Conservation (phyloP, 1,140 invertebrate species). For the Lucilia sericata region DNA sequence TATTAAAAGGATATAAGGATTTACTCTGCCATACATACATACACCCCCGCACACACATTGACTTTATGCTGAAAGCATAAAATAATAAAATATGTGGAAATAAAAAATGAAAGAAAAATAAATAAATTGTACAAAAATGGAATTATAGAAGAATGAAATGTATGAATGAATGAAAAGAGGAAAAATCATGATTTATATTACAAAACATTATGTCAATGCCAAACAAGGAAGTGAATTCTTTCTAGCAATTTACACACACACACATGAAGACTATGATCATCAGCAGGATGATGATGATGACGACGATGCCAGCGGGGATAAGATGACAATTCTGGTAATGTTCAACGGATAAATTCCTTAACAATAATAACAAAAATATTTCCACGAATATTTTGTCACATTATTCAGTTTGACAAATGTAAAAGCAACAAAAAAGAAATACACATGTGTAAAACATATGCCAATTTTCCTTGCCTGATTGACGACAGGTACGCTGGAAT, state of each 20-base stretch:
- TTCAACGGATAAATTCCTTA: conserved; percentile 11
- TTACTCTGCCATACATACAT: too few species aligned
- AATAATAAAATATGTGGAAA: not conserved
- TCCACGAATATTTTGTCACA: conserved; percentile 11
- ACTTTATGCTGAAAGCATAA: not conserved
- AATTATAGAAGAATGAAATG: not conserved
- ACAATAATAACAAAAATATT: not conserved
- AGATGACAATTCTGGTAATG: not conserved
- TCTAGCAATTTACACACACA: not conserved
- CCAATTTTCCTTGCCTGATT: not conserved
- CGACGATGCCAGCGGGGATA: not conserved
- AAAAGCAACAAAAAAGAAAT: not conserved
- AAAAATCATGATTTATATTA: not conserved
- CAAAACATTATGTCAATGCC: not conserved
- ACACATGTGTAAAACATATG: not conserved
- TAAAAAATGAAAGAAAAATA: not conserved
- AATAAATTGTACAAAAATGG: too few species aligned
- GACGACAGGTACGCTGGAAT: conserved; percentile 4
- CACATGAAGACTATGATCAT: too few species aligned
- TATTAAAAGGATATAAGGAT: too few species aligned
- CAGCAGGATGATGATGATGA: too few species aligned
- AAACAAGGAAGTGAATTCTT: not conserved
- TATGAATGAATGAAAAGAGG: not conserved
- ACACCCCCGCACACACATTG: too few species aligned
- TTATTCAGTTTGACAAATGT: conserved; percentile 3